Conservation (phyloP, 2,797 vertebrate genomes). For the Sus cebifrons region DNA sequence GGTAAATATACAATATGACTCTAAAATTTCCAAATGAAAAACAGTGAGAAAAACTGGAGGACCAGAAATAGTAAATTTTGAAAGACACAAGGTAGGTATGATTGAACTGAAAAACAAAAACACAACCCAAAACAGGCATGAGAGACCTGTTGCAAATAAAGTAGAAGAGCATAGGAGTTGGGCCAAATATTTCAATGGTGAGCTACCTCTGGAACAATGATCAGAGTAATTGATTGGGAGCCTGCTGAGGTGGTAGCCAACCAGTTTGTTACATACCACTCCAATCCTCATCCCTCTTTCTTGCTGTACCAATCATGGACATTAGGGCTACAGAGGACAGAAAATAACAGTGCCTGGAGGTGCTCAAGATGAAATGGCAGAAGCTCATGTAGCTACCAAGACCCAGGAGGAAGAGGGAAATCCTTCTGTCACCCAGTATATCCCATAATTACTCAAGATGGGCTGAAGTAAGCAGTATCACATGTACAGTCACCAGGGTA, state of each 20-base stretch:
- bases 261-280: background rate
- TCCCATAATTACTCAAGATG: background rate
- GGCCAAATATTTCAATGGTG: background rate
- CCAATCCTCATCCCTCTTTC: background rate
- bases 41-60: background rate
- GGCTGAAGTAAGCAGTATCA: background rate
- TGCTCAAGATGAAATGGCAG: background rate
- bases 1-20: background rate
- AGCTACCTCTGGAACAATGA: background rate
- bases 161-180: background rate
- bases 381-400: background rate
- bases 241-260: background rate
- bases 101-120: background rate
- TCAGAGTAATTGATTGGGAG: background rate
- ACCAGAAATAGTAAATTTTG: background rate
- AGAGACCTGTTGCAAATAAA: background rate
- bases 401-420: background rate
- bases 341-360: background rate
- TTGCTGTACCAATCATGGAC: background rate
- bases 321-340: background rate
- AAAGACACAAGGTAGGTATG: background rate
- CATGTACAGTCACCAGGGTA: too few relatives aligned
- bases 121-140: background rate
- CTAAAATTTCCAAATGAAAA: constrained; percentile 6
- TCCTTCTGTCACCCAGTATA: background rate